Conservation (phyloP, 2,888 invertebrate species). For the Salticus scenicus region DNA sequence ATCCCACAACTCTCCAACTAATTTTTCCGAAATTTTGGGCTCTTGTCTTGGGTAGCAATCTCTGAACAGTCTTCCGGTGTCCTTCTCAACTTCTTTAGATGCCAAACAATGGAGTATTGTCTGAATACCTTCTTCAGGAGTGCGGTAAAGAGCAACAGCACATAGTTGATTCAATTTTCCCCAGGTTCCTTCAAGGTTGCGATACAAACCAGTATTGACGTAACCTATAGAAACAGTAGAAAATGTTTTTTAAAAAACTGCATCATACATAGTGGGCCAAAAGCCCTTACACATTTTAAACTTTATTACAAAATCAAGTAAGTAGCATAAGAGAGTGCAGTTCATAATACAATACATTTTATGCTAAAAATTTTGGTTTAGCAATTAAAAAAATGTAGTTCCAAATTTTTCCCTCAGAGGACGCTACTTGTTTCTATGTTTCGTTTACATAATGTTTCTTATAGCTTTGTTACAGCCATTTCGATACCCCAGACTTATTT, state of each 20-base stretch:
- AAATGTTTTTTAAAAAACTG: background rate
- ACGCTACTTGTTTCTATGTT: too few relatives aligned
- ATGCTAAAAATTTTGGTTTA: too few relatives aligned
- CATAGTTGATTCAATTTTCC: constrained; percentile 58
- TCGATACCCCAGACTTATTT: too few relatives aligned
- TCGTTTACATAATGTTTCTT: too few relatives aligned
- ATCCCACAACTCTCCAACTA: constrained; percentile 47
- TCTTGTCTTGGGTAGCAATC: constrained; percentile 47
- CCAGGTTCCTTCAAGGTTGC: constrained; percentile 45
- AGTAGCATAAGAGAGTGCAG: too few relatives aligned
- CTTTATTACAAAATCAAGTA: too few relatives aligned
- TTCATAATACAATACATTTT: too few relatives aligned
- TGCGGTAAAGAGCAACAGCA: constrained; percentile 58
- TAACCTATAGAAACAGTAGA: constrained; percentile 33
- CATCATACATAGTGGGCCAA: too few relatives aligned
- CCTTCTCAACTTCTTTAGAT: constrained; percentile 45
- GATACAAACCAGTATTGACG: constrained; percentile 55
- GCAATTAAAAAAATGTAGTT: too few relatives aligned
- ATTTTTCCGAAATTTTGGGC: constrained; percentile 53
- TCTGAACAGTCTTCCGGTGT: constrained; percentile 50
- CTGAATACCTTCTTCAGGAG: constrained; percentile 67
- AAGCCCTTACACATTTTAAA: too few relatives aligned
- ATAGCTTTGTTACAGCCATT: too few relatives aligned
- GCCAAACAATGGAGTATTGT: constrained; percentile 59
- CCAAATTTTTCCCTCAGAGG: too few relatives aligned